phyloP scores from a whole-genome alignment of 2,888 invertebrate species.

The Cactoblastis cactorum region DNA sequence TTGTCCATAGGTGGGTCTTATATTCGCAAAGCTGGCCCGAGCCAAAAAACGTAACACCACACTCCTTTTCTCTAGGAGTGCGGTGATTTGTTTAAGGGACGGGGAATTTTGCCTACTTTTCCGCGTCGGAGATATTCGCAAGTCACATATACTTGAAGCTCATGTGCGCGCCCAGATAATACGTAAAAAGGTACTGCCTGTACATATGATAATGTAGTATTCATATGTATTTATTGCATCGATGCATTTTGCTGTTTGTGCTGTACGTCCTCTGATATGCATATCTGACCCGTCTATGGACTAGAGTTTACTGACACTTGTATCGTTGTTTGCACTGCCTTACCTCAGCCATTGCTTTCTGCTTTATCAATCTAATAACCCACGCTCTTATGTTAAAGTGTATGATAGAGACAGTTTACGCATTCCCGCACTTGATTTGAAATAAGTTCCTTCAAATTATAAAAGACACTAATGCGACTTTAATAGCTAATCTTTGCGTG shows the following conservation, averaged over 20 bases:
- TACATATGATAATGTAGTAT: conserved; percentile 15
- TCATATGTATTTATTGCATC: conserved; percentile 19
- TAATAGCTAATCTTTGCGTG: conserved; percentile 7
- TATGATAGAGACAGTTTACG: not conserved
- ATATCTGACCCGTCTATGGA: conserved; percentile 25
- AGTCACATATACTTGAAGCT: conserved; percentile 98
- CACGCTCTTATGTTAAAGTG: not conserved
- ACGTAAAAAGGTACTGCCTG: conserved; percentile 87
- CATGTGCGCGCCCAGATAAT: conserved; percentile 97
- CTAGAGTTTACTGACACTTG: conserved; percentile 11
- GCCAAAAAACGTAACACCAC: conserved; percentile 98
- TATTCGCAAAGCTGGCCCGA: conserved; percentile 91
- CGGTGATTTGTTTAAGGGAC: conserved; percentile 95
- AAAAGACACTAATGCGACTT: not conserved
- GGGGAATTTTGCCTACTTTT: conserved; percentile 95
- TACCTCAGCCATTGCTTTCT: conserved; percentile 19
- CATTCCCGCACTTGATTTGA: not conserved
- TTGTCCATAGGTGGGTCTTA: conserved; percentile 80
- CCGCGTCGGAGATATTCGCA: conserved; percentile 96
- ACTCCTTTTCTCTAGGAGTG: conserved; percentile 94
- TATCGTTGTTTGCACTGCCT: conserved; percentile 16
- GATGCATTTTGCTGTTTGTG: conserved; percentile 23
- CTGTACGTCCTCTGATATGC: conserved; percentile 11
- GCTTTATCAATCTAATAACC: conserved; percentile 8
- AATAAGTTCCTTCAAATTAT: not conserved